These are phyloP conservation scores for Megalops cyprinoides DNA, from an alignment of 2,797 vertebrate genomes.

Conservation along the genomic window DNA sequence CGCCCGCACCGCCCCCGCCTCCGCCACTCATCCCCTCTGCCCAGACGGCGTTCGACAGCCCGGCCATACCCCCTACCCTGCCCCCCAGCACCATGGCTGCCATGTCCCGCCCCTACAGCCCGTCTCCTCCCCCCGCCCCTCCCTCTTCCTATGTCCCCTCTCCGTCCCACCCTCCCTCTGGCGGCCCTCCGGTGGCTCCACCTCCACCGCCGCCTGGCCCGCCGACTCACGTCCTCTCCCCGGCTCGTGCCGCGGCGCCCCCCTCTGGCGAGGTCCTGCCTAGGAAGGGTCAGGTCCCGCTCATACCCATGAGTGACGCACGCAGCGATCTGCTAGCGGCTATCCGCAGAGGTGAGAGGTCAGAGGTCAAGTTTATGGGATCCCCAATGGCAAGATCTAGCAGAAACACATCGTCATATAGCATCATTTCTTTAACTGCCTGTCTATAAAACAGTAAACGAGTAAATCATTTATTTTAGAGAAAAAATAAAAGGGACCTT, in stretches of 20 bases:
- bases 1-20: conserved; percentile 77
- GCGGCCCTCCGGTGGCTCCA: conserved; percentile 77
- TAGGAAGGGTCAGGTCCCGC: conserved; percentile 78
- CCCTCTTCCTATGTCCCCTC: conserved; percentile 60
- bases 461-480: not conserved
- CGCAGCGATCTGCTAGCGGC: conserved; percentile 88
- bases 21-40: conserved; percentile 77
- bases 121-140: conserved; percentile 60
- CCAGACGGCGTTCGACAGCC: conserved; percentile 74
- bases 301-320: conserved; percentile 90
- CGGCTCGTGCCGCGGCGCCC: conserved; percentile 58
- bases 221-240: conserved; percentile 58
- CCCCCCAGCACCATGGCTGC: conserved; percentile 46
- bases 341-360: conserved; percentile 81
- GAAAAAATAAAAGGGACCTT: too few relatives aligned
- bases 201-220: conserved; percentile 80
- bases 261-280: conserved; percentile 57
- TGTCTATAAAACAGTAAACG: not conserved
- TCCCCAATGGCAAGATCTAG: not conserved
- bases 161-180: conserved; percentile 65
- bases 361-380: not conserved
- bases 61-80: conserved; percentile 52
- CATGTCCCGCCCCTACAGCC: conserved; percentile 57
- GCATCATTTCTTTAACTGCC: not conserved
- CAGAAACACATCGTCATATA: not conserved